Evolutionary conservation across 1,140 invertebrate genomes (phyloP).

Genomic region (Myzus persicae): DNA sequence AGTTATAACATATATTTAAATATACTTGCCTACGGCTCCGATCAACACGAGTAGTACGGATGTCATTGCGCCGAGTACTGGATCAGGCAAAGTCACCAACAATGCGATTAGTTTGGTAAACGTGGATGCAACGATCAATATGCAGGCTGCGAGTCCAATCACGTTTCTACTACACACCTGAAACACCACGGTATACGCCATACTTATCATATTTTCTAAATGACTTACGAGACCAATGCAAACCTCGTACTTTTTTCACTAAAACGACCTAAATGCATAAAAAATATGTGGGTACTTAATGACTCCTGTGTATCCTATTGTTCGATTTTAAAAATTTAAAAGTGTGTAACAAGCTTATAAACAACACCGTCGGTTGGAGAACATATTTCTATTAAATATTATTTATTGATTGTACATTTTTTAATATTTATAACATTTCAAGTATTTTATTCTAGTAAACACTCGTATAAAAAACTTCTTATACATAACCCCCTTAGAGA

Average conservation of each 20-base stretch:
- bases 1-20: background rate
- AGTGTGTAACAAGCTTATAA: background rate
- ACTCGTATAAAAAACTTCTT: background rate
- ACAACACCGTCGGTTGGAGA: background rate
- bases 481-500: background rate
- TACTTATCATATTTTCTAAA: background rate
- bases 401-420: too few relatives aligned
- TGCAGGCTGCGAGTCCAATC: background rate
- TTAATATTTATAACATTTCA: too few relatives aligned
- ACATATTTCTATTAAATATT: background rate
- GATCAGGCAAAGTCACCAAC: constrained; percentile 22
- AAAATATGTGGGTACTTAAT: background rate
- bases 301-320: background rate
- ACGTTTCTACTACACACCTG: constrained; percentile 46
- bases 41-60: constrained; percentile 4
- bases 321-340: background rate
- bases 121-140: background rate
- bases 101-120: constrained; percentile 28
- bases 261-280: background rate
- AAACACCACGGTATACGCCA: background rate
- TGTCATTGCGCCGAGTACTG: constrained; percentile 24
- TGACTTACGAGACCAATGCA: background rate
- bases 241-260: background rate
- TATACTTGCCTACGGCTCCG: constrained; percentile 31
- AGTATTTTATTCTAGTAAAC: background rate